Base-by-base conservation (phyloP, 2,888 invertebrate genomes). In the Antheraea assamensis region DNA sequence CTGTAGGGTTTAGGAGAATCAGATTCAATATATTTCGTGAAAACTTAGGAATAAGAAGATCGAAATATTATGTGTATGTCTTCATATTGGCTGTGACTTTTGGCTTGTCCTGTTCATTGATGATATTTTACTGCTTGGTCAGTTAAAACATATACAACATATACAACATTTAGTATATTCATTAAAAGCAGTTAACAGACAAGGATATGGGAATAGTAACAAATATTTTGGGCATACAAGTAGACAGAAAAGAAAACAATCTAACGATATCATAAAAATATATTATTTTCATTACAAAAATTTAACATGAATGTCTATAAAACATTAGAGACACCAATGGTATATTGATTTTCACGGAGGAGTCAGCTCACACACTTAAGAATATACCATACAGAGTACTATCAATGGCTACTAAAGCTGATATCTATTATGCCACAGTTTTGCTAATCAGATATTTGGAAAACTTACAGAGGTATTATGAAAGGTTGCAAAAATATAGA, bases 1-100 rank as follows among this genome's bases (percentile, higher is more conserved):
- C 30, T 78, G 8, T 77, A 78, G 73, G 76, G 77, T 0, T 58
- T 76, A 27, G 75, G 75, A 47, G 75, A 74, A 21, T 74, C 74
- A 78, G 74, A 31, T 76, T 76, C 71, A 74, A 76, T 30, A 27
- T 10, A 10, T 58, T 58, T 58, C 24, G 58, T 21, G 24, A 58
- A 24, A 58, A 58, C 1, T 10, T 58, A 58, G n/a, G 10, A 13
- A 24, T 58, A 13, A 58, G 10, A 58, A 58, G 58, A 58, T 58
- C 58, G 24, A 8, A 55, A 58, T 24, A 58, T 13, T 24, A 58
- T 58, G 24, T n/a, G n/a, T 58, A 58, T 58, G 58, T 21, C n/a
- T 58, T 13, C 24, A 24, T 58, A n/a, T 24, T 13, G 58, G n/a
- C 13, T 3, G 24, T 10, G 8, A 58, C 10, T 10, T 58, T 58